A percentile compares a stretch with the other conserved stretches of the same genome.
Evolutionary conservation across 2,888 invertebrate genomes (phyloP).

Genomic region (Oscheius sp.): DNA sequence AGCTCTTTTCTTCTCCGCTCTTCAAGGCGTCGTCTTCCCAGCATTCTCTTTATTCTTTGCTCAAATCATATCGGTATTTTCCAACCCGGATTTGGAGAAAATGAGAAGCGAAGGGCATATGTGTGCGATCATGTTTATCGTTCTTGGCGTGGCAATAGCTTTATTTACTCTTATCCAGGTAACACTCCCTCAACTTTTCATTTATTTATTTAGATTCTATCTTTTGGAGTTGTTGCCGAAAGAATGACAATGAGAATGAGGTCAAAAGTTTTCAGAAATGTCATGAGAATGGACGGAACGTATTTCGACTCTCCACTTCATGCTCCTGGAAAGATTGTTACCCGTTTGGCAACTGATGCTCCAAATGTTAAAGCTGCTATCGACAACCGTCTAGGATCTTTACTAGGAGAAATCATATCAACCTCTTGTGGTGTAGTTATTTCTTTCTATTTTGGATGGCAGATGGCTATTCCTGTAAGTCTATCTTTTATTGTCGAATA

Average conservation of each 20-base stretch:
- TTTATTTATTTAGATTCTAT: slow-evolving; percentile 52
- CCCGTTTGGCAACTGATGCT: slow-evolving; percentile 72
- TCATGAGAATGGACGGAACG: slow-evolving; percentile 72
- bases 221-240: slow-evolving; percentile 71
- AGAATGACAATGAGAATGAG: slow-evolving; percentile 71
- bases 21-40: slow-evolving; percentile 71
- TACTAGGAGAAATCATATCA: slow-evolving; percentile 71
- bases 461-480: slow-evolving; percentile 70
- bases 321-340: slow-evolving; percentile 71
- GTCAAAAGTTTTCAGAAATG: slow-evolving; percentile 70
- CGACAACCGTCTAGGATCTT: slow-evolving; percentile 71
- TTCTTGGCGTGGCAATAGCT: slow-evolving; percentile 71
- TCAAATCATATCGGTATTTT: slow-evolving; percentile 66
- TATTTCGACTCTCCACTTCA: slow-evolving; percentile 72
- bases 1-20: slow-evolving; percentile 70
- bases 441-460: slow-evolving; percentile 73
- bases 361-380: slow-evolving; percentile 72
- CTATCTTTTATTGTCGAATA: slow-evolving; percentile 34
- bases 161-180: slow-evolving; percentile 54
- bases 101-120: slow-evolving; percentile 70
- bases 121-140: slow-evolving; percentile 72
- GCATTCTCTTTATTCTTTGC: slow-evolving; percentile 73
- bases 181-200: slow-evolving; percentile 37
- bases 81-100: slow-evolving; percentile 71
- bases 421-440: slow-evolving; percentile 72